Conservation (phyloP, 2,797 vertebrate genomes). For the Amazonetta brasiliensis region DNA sequence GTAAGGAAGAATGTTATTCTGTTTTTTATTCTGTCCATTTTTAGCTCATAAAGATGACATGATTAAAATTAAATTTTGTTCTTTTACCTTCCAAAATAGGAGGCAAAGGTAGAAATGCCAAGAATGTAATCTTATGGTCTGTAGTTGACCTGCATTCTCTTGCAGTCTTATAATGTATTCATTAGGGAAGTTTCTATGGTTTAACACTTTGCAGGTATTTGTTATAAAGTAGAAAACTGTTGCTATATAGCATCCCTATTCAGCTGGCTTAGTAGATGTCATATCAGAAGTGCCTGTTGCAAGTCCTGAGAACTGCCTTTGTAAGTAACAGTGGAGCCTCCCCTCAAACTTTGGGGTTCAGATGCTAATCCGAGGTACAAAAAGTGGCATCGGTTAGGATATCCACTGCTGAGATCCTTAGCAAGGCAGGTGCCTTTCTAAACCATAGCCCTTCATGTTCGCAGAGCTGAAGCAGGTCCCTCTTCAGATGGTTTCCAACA, state of each 20-base stretch:
- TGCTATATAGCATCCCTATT: neutral
- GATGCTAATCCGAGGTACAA: neutral
- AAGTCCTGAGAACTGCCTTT: neutral
- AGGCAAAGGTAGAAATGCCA: neutral
- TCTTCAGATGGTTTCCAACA: neutral
- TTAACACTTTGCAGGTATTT: neutral
- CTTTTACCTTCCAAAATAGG: neutral
- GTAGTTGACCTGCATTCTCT: neutral
- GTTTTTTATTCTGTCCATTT: neutral
- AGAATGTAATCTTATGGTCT: neutral
- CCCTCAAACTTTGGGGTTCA: neutral
- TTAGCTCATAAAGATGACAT: neutral
- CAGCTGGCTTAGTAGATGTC: neutral
- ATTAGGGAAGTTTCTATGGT: neutral
- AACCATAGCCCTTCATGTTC: neutral
- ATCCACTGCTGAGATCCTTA: neutral
- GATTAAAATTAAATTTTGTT: neutral
- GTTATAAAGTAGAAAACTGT: neutral
- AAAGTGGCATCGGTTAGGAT: accelerated
- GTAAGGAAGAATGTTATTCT: constrained; percentile 76
- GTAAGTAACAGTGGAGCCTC: neutral
- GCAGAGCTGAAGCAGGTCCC: neutral
- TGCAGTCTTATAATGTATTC: neutral
- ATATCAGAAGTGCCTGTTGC: neutral
- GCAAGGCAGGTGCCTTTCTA: neutral